Conservation (phyloP, 1,140 invertebrate species). For the Vanessa tameamea region DNA sequence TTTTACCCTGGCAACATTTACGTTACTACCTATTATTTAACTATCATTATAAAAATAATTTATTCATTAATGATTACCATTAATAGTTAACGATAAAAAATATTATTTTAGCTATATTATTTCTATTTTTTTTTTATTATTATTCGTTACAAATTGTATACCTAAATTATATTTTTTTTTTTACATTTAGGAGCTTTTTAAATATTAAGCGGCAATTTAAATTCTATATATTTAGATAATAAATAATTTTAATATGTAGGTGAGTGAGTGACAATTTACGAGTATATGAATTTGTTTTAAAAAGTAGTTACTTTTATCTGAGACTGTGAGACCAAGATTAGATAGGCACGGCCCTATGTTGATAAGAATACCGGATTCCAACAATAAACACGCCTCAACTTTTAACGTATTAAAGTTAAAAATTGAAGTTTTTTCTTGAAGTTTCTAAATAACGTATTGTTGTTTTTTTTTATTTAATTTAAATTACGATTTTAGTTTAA, state of each 20-base stretch:
- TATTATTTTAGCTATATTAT: not conserved
- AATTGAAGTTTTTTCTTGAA: not conserved
- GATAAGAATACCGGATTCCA: slow-evolving; percentile 64
- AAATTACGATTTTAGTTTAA: not conserved
- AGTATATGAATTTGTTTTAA: slow-evolving; percentile 37
- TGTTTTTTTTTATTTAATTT: not conserved
- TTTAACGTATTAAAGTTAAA: slow-evolving; percentile 19
- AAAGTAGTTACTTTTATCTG: slow-evolving; percentile 58
- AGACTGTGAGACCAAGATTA: slow-evolving; percentile 68
- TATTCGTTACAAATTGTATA: not conserved
- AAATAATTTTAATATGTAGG: slow-evolving; percentile 18
- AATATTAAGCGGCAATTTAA: not conserved
- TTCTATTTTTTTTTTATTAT: not conserved
- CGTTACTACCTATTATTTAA: not conserved
- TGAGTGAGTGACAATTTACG: slow-evolving; percentile 12
- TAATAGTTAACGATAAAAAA: too few species aligned
- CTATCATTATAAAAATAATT: not conserved
- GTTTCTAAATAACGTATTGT: slow-evolving; percentile 2
- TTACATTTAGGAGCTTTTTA: not conserved
- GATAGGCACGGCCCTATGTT: slow-evolving; percentile 70
- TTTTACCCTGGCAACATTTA: slow-evolving; percentile 15
- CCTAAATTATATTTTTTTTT: not conserved
- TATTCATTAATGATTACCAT: too few species aligned
- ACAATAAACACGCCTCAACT: slow-evolving; percentile 46
- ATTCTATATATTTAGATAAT: not conserved